Base-by-base conservation (phyloP, 2,888 invertebrate genomes). In the Ochropleura leucogaster region DNA sequence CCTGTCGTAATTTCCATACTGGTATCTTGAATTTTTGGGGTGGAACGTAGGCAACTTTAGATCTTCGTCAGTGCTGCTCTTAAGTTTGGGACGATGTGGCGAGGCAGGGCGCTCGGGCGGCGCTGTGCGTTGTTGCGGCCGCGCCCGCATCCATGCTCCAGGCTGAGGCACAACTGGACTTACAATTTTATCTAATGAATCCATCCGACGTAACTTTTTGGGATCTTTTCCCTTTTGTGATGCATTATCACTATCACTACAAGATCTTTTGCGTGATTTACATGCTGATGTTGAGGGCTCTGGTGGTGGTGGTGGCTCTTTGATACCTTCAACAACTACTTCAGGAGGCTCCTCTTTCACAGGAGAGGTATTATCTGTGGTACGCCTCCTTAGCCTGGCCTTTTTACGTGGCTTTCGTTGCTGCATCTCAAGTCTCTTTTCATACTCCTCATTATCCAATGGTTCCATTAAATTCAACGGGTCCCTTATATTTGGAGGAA, bases 1-100 rank as follows among this genome's bases (percentile, higher is more conserved):
- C 95, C 98, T 98, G 93, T 99, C 98, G 95, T 99, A 99, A 95
- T 99, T 99, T 74, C 99, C 99, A 96, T 98, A 99, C 90, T 98
- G 98, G 96, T 99, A 99, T 91, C 97, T 97, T 76, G 97, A 97
- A 92, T 98, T 98, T 92, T 98, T 98, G 42, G 97, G 97, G 87
- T 98, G 97, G 94, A 98, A 98, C 77, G 97, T 97, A 14, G 98
- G 97, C 87, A 97, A 89, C 86, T 96, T 95, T 74, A 96, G 94
- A 72, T 96, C 95, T 79, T 91, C 95, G 87, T 95, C 94, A 51
- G 93, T 90, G 47, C 92, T 89, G 51, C 91, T 93, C 79, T 94
- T 94, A 3, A 88, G 88, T 87, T 92, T 95, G 10, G 93, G 85
- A 68, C 94, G 93, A 79, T 95, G 94, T 60, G 96, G 96, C 77